Evolutionary conservation across 2,797 vertebrate genomes (phyloP), one percentile per base, ranked within the genome.

Genomic region (Acanthurus tractus): DNA sequence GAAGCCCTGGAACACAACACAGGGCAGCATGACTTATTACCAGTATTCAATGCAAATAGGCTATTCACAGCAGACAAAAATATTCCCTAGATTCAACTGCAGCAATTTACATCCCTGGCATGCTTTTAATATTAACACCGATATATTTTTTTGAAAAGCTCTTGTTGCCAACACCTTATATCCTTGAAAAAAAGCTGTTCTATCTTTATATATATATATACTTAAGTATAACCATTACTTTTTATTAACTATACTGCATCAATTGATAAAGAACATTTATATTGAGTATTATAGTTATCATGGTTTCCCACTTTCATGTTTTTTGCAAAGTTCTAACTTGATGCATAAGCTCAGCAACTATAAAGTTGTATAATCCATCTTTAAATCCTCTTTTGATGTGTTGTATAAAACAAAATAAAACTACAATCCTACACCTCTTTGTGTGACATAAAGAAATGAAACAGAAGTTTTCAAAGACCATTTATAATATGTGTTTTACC

Each of bases 1-100:
- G 93, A 53, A 89, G 86, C 57, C 93, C 98, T 99, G 89, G 40
- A 88, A 87, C 55, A 85, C 3, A 85, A 64, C 7, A 85, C 1
- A 82, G 8, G 8, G 22, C 12, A 74, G 6, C 6, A 63, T 56
- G 54, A 74, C 56, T 64, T 45, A 71, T 66, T 44, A 52, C 23
- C 48, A 17, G 15, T 34, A 52, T 52, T 72, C 58, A 83, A 61
- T 70, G 36, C 5, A 76, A 76, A 76, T 20, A 25, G 49, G 8
- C 12, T 67, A 44, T 76, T 74, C 7, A 42, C 45, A 48, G 34
- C 12, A 44, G 46, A 74, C 15, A 36, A 45, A 64, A 70, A 53
- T 52, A 65, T 57, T 55, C n/a, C 10, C 69, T 38, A 13, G 2
- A 77, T 63, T 68, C 34, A 66, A 57, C 22, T 42, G 38, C 42